Conservation (phyloP, 2,113 vertebrate genomes). For the Phalacrocorax aristotelis region DNA sequence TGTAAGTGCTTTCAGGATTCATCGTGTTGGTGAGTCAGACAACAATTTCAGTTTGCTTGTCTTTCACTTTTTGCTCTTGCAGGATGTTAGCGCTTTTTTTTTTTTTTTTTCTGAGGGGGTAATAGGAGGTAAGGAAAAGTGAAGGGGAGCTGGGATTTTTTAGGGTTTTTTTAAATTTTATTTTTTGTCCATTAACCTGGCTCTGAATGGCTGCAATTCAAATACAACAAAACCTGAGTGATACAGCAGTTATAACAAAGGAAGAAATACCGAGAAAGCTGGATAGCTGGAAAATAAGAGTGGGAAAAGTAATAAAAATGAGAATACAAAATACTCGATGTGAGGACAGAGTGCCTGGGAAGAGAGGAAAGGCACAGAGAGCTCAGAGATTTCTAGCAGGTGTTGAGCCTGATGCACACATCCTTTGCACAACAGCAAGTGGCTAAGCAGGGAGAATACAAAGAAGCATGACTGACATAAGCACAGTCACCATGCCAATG, state of each 20-base stretch:
- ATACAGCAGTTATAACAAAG: neutral
- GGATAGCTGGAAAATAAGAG: neutral
- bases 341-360: neutral
- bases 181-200: neutral
- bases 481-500: conserved; percentile 69
- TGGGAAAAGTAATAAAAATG: neutral
- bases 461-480: conserved; percentile 66
- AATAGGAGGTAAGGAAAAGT: neutral
- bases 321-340: neutral
- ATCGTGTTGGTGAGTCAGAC: neutral
- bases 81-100: neutral
- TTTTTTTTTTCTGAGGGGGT: too few species aligned
- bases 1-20: neutral
- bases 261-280: neutral
- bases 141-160: neutral
- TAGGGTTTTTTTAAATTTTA: neutral
- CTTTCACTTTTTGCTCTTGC: neutral
- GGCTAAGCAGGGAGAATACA: conserved; percentile 65
- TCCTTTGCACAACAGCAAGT: conserved; percentile 53
- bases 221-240: neutral
- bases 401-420: conserved; percentile 45
- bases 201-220: neutral
- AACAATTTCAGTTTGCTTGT: neutral
- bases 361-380: neutral
- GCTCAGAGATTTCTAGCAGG: conserved; percentile 39